Evolutionary conservation across 2,888 invertebrate species (phyloP).

Genomic region (Tetragonula carbonaria): DNA sequence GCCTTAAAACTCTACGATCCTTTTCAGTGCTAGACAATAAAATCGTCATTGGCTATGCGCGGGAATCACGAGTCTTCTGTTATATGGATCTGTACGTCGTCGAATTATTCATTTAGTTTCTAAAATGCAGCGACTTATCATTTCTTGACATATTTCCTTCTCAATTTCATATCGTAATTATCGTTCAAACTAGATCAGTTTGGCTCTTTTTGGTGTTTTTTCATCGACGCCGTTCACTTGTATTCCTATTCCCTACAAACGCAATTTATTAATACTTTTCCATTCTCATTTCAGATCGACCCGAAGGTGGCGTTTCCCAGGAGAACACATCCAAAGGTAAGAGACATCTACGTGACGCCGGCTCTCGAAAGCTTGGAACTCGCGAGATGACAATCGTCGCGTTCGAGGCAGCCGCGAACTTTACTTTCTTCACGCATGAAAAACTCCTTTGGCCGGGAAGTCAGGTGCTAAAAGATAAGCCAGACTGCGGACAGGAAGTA

Average conservation of each 20-base stretch:
- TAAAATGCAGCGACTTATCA: too few relatives aligned
- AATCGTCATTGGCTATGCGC: too few relatives aligned
- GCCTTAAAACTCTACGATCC: too few relatives aligned
- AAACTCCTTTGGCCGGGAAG: slow-evolving; percentile 14
- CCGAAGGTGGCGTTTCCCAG: slow-evolving; percentile 99
- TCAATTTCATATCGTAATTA: too few relatives aligned
- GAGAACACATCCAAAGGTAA: slow-evolving; percentile 99
- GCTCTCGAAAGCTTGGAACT: not conserved
- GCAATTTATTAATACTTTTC: slow-evolving; percentile 49
- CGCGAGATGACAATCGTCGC: slow-evolving; percentile 8
- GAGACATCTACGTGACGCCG: slow-evolving; percentile 74
- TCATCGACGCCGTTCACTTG: too few relatives aligned
- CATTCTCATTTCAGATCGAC: slow-evolving; percentile 94
- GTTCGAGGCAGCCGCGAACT: slow-evolving; percentile 3
- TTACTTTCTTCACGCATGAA: slow-evolving; percentile 14
- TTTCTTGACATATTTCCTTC: too few relatives aligned
- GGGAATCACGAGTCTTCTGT: too few relatives aligned
- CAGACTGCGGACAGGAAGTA: slow-evolving; percentile 23
- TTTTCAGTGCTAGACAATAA: too few relatives aligned
- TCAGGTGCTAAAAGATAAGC: slow-evolving; percentile 28
- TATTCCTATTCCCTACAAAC: not conserved
- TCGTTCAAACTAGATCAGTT: too few relatives aligned
- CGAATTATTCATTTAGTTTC: too few relatives aligned
- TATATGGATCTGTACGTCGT: too few relatives aligned
- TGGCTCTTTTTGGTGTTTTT: too few relatives aligned